Evolutionary conservation across 2,888 invertebrate genomes (phyloP).

Genomic region (Andrena camellia): DNA sequence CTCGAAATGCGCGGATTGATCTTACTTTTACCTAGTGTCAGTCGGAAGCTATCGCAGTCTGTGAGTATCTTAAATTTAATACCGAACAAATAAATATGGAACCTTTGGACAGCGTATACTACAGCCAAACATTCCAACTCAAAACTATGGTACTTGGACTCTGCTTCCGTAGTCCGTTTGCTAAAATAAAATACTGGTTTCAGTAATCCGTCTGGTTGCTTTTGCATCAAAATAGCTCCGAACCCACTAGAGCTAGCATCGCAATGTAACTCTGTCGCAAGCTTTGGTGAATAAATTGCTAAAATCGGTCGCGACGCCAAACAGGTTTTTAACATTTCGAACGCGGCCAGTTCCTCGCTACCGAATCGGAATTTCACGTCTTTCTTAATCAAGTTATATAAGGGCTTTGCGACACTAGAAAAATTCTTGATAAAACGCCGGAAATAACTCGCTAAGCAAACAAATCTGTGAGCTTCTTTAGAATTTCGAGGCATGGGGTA

Average conservation of each 20-base stretch:
- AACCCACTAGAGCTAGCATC: conserved; percentile 76
- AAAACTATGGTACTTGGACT: conserved; percentile 7
- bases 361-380: not conserved
- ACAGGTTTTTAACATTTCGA: conserved; percentile 62
- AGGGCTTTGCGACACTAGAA: conserved; percentile 57
- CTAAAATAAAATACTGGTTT: conserved; percentile 45
- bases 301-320: conserved; percentile 70
- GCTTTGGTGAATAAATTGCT: conserved; percentile 73
- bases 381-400: conserved; percentile 57
- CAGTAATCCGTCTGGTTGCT: conserved; percentile 51
- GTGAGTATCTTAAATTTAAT: conserved; percentile 12
- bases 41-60: conserved; percentile 25
- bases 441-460: conserved; percentile 64
- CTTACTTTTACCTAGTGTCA: conserved; percentile 6
- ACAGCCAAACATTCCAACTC: not conserved
- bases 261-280: conserved; percentile 76
- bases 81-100: conserved; percentile 9
- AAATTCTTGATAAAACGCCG: conserved; percentile 60
- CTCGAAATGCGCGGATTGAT: conserved; percentile 6
- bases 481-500: conserved; percentile 61
- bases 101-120: not conserved
- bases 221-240: conserved; percentile 76
- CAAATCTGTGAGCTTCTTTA: conserved; percentile 56
- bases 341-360: conserved; percentile 58
- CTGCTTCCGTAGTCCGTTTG: not conserved